Evolutionary conservation across 2,888 invertebrate genomes (phyloP).

Genomic region (Drepana falcataria): DNA sequence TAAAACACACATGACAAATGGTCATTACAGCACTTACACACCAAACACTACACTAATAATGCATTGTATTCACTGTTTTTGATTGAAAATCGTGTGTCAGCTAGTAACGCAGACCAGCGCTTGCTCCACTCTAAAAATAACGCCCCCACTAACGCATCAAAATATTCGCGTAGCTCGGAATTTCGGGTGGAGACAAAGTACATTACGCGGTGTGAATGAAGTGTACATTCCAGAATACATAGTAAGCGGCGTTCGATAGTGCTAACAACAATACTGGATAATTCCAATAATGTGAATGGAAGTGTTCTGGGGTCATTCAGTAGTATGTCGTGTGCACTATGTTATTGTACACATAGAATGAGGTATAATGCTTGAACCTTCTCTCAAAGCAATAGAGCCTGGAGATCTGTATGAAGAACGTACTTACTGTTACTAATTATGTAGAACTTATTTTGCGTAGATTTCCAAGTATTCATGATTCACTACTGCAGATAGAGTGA

Average conservation of each 20-base stretch:
- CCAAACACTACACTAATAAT: slow-evolving; percentile 19
- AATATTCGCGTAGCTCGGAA: background rate
- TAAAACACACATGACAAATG: slow-evolving; percentile 58
- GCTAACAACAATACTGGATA: background rate
- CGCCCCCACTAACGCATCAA: slow-evolving; percentile 11
- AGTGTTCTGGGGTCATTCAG: too few species aligned
- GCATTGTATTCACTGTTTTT: slow-evolving; percentile 20
- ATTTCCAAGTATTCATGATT: too few species aligned
- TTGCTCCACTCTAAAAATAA: slow-evolving; percentile 67
- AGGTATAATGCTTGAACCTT: too few species aligned
- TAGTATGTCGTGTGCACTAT: too few species aligned
- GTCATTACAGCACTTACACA: slow-evolving; percentile 31
- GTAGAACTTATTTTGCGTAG: too few species aligned
- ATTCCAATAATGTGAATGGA: too few species aligned
- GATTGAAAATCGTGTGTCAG: slow-evolving; percentile 23
- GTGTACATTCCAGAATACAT: background rate
- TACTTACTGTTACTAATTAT: too few species aligned
- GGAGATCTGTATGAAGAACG: too few species aligned
- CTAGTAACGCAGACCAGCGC: slow-evolving; percentile 36
- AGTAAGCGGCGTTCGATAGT: background rate
- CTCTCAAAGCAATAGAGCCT: too few species aligned
- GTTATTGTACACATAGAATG: too few species aligned
- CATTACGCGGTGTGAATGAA: background rate
- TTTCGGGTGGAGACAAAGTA: background rate
- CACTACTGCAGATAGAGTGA: too few species aligned